Evolutionary conservation across 2,888 invertebrate genomes (phyloP), one percentile per base, ranked within the genome.

Genomic region (Thymelicus sylvestris): DNA sequence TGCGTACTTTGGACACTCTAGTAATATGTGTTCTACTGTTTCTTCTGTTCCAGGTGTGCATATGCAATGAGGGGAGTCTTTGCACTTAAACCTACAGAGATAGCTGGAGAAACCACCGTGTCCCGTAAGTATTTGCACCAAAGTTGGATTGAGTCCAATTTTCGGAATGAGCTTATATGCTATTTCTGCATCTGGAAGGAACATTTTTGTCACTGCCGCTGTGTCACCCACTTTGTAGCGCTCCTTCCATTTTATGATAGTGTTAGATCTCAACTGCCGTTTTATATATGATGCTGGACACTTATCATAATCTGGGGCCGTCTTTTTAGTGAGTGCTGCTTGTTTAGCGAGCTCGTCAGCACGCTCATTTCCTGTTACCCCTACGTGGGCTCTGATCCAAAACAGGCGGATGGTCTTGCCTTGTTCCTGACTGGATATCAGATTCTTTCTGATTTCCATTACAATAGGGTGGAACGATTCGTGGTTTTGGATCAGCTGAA

Each of bases 261-360:
- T 48, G 6, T 48, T 12, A 6, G 12, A 13, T 48, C 48, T 12
- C 3, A 48, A 1, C 13, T 48, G 48, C 2, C 13, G 48, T 4
- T 48, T 48, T 12, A 48, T 48, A n/a, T 31, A 31, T 3, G 31
- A 31, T 31, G 3, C 31, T 48, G 50, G 50, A 15, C 52, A 55
- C 52, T 24, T 24, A 24, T 44, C 44, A 24, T 66, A 66, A n/a
- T 66, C 66, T 7, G 66, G 24, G 2, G 24, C 19, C 0, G 13
- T 57, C 12, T 24, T 66, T 4, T 24, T 57, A 6, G 12, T 3
- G 2, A 57, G 19, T 0, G 66, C 57, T 7, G 66, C 66, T 24
- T 66, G 12, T 44, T 66, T 66, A 12, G 57, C 66, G 2, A 66
- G 39, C 12, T 52, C 52, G 15, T 64, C 63, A 4, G 63, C 63